Evolutionary conservation across 2,888 invertebrate genomes (phyloP), one percentile per base, ranked within the genome.

Genomic region (Synergus laeviventris): DNA sequence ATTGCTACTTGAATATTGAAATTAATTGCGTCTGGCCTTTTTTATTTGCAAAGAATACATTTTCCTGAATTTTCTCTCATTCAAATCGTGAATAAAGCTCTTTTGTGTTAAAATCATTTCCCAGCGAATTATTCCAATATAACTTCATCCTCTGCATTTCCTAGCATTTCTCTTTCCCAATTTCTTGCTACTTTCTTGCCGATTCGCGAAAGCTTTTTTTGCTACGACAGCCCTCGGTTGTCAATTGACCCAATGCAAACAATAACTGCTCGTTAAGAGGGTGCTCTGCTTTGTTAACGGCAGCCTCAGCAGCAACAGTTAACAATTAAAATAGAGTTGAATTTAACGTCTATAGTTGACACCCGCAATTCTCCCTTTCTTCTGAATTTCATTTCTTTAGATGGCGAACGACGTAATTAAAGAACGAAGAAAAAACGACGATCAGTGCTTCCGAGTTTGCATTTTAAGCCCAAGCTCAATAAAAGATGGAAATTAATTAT

Each of bases 201-300:
- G 12, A 73, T 79, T 70, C 54, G 45, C 61, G 14, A 64, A 64
- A 64, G 49, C 54, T 70, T 31, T 49, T 49, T 49, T 70, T 45
- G 14, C 11, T 62, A 3, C 9, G 18, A 38, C 38, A 36, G 8
- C 2, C 14, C 59, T 59, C 59, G 24, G 59, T 39, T 64, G 31
- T 36, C 73, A 73, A 61, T 73, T 60, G 62, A 66, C 38, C 70
- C 70, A 70, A 78, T 75, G 73, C 45, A 80, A 84, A 87, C 86
- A 87, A 87, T 85, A 83, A 85, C 81, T 42, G 78, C 86, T 87
- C 85, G 85, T 87, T 87, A 87, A 75, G 77, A 76, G 81, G 73
- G 80, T 73, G 60, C 45, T 75, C 75, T 54, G 64, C 74, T 70
- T 76, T 77, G 76, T 82, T 74, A 81, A 78, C 80, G 83, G 81